Conservation (phyloP, 2,797 vertebrate species). For the Sylvilagus floridanus region DNA sequence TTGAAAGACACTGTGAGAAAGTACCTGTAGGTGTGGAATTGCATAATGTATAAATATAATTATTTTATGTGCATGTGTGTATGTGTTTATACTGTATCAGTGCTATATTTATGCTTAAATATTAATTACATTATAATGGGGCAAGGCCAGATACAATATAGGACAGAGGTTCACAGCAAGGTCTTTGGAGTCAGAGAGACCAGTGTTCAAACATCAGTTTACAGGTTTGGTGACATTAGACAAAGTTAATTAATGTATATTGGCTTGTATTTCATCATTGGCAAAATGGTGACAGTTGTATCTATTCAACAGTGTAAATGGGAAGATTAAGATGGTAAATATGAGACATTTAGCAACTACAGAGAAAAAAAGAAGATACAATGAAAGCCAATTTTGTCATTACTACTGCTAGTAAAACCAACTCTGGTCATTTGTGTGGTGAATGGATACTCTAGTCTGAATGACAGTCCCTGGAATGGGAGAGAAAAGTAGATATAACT, state of each 20-base stretch:
- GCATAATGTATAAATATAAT: conserved; percentile 41
- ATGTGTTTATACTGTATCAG: not conserved
- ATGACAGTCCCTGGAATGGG: not conserved
- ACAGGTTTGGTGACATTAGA: not conserved
- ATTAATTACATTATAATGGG: conserved; percentile 1
- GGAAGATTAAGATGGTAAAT: not conserved
- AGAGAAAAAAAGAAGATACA: not conserved
- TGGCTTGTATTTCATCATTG: not conserved
- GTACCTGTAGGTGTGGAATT: conserved; percentile 67
- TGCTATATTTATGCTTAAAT: conserved; percentile 41
- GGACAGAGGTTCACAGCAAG: conserved; percentile 20
- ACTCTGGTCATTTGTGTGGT: not conserved
- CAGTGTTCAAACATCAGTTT: not conserved
- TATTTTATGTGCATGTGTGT: not conserved
- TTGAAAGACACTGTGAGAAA: conserved; percentile 74
- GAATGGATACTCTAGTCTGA: not conserved
- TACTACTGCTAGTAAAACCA: not conserved
- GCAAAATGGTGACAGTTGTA: not conserved
- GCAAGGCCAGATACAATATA: not conserved
- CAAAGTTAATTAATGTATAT: not conserved
- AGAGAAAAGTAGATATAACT: not conserved
- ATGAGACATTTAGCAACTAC: not conserved
- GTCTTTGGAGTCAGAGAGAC: not conserved
- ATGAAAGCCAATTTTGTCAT: not conserved
- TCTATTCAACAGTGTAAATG: not conserved